Evolutionary conservation across 2,113 vertebrate genomes (phyloP), one percentile per base, ranked within the genome.

Genomic region (Anoura caudifer): DNA sequence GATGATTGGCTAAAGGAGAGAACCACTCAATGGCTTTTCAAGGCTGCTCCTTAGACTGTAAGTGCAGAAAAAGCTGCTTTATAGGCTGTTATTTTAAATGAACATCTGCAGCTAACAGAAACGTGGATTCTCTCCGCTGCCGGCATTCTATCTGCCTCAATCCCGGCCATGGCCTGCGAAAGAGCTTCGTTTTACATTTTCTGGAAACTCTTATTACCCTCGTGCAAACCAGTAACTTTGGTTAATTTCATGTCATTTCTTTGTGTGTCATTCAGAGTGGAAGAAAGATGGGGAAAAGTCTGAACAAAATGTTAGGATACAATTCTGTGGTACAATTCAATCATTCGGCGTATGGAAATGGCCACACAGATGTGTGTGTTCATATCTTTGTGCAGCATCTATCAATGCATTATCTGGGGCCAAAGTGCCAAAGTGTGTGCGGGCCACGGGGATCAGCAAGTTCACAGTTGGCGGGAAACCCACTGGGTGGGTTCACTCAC

Each of bases 381-480:
- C 43, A 0, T 41, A 13, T 38, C 24, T 26, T 47, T 1, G 2
- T 47, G 63, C 24, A 36, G 13, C 17, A 3, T 70, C 85, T 89
- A 50, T 72, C 45, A 36, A 11, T 4, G 43, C 73, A 1, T 36
- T 12, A 7, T 26, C 70, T 45, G 70, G 16, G 31, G 43, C 28
- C 45, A 16, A 63, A 54, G 70, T 19, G 11, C 80, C 36, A 22
- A 13, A 47, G 33, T 33, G 26, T 1, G 0, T 28, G 16, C 19
- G 19, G 38, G 28, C 67, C 36, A 4, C 0, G 14, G 47, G 26
- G 14, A 1, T 17, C 3, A 22, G 26, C 11, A 33, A 33, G 15
- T 45, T 79, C 52, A 17, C 9, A 17, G 20, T 1, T 69, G 61
- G 50, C 19, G 38, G 75, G 56, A 65, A 83, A 67, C 47, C 56